These are phyloP conservation scores for Bucco capensis DNA, from an alignment of 2,113 vertebrate species.

Conservation along the genomic window DNA sequence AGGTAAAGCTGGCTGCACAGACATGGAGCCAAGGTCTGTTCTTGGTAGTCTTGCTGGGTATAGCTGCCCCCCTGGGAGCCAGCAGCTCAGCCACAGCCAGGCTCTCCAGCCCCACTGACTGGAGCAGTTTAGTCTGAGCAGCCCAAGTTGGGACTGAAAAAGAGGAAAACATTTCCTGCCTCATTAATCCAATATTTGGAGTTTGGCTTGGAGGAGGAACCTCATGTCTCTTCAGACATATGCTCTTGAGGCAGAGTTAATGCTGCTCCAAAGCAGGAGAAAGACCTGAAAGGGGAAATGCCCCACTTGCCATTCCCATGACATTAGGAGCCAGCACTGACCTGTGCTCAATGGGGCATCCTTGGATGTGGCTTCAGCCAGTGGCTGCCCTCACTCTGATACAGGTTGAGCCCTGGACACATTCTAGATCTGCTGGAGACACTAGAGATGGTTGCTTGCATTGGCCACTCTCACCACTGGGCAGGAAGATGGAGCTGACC, in stretches of 20 bases:
- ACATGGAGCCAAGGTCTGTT: background rate
- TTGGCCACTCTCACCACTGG: fast-evolving
- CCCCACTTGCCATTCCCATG: background rate
- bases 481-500: background rate
- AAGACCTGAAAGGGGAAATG: background rate
- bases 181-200: background rate
- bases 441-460: background rate
- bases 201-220: background rate
- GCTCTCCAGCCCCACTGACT: background rate
- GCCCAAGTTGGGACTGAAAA: background rate
- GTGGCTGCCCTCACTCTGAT: background rate
- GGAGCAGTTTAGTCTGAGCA: background rate
- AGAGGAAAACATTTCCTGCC: background rate
- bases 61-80: background rate
- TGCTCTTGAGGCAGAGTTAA: background rate
- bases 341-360: background rate
- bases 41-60: background rate
- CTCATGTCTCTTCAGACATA: background rate
- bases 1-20: background rate
- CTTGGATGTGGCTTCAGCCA: background rate
- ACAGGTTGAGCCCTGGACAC: background rate
- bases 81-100: background rate
- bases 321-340: fast-evolving
- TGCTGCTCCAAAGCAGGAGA: background rate
- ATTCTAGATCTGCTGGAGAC: background rate